phyloP scores from a whole-genome alignment of 2,113 vertebrate species.

The Ochotona curzoniae region DNA sequence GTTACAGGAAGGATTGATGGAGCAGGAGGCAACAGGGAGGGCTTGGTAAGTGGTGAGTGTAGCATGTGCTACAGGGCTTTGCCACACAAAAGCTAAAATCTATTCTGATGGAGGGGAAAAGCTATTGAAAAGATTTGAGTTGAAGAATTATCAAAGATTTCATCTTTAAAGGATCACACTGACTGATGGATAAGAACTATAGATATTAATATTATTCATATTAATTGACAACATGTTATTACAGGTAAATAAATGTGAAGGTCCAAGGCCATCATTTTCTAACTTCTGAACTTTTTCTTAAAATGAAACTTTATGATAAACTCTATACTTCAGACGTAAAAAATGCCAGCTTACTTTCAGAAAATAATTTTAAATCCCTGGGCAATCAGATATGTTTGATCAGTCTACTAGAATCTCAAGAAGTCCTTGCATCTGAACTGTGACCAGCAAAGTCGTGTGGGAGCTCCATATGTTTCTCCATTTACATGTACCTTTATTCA shows the following conservation, averaged over 20 bases:
- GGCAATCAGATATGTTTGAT: neutral
- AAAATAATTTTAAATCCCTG: conserved; percentile 20
- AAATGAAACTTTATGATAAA: neutral
- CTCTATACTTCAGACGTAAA: neutral
- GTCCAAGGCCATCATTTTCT: neutral
- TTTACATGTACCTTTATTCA: neutral
- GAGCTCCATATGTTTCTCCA: neutral
- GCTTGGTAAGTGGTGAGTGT: accelerated
- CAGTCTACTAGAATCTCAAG: neutral
- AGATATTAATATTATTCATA: too few species aligned
- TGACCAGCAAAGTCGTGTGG: neutral
- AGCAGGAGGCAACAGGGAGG: neutral
- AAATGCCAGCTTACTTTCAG: neutral
- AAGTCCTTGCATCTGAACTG: neutral
- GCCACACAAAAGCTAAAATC: neutral
- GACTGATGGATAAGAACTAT: neutral
- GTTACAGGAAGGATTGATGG: neutral
- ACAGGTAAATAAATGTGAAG: neutral
- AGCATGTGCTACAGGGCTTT: neutral
- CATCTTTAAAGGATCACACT: neutral
- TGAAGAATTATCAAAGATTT: neutral
- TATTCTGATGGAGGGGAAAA: neutral
- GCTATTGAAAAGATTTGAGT: neutral
- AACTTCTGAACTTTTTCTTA: neutral
- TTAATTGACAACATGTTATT: neutral